Evolutionary conservation across 2,888 invertebrate genomes (phyloP).

Genomic region (Cephus sareptanus): DNA sequence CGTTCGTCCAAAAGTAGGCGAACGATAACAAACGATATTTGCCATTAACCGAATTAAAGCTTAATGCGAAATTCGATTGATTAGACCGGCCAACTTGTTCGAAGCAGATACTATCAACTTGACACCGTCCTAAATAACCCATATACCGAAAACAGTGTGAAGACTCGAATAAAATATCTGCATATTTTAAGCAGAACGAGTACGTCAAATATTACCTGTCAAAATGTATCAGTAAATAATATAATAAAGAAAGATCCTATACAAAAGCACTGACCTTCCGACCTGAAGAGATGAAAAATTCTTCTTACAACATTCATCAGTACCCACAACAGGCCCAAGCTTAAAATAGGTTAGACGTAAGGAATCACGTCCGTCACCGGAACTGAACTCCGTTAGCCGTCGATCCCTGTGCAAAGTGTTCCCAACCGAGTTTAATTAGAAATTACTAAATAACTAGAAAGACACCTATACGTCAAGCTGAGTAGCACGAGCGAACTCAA

Average conservation of each 20-base stretch:
- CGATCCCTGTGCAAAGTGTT: too few species aligned
- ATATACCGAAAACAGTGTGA: not conserved
- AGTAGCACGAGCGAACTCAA: not conserved
- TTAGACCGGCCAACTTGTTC: not conserved
- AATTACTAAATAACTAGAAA: too few species aligned
- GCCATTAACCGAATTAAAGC: not conserved
- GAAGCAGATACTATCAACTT: not conserved
- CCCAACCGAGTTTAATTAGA: too few species aligned
- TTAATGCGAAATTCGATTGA: not conserved
- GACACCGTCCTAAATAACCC: not conserved
- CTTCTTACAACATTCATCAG: too few species aligned
- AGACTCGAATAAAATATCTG: not conserved
- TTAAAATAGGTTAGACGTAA: too few species aligned
- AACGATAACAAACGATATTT: not conserved
- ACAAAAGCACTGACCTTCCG: not conserved
- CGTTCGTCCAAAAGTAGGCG: not conserved
- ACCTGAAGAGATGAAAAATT: too few species aligned
- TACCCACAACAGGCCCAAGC: too few species aligned
- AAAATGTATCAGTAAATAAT: not conserved
- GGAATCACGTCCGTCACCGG: too few species aligned
- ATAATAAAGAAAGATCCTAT: not conserved
- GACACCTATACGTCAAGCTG: not conserved
- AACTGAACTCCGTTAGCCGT: too few species aligned
- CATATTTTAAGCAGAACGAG: not conserved
- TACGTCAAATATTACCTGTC: not conserved